Evolutionary conservation across 2,888 invertebrate species (phyloP).

Genomic region (Tenthredo livida): DNA sequence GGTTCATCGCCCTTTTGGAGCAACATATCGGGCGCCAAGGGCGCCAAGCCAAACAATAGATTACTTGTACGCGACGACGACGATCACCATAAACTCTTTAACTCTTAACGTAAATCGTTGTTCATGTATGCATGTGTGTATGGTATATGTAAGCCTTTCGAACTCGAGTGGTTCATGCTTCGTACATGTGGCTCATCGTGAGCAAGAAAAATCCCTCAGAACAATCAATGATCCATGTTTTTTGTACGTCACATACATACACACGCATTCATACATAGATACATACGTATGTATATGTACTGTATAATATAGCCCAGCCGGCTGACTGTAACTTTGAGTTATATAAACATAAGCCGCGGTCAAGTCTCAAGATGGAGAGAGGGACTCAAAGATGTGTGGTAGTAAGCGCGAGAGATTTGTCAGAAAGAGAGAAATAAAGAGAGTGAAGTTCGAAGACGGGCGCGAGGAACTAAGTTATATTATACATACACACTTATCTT

Average conservation of each 20-base stretch:
- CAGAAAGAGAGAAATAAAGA: slow-evolving; percentile 9
- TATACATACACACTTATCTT: background rate
- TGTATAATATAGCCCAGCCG: background rate
- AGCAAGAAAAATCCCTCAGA: slow-evolving; percentile 33
- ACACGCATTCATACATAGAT: background rate
- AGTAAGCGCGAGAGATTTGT: slow-evolving; percentile 18
- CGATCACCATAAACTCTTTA: slow-evolving; percentile 26
- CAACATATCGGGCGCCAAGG: slow-evolving; percentile 47
- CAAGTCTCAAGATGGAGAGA: slow-evolving; percentile 30
- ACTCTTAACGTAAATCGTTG: slow-evolving; percentile 22
- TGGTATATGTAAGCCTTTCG: background rate
- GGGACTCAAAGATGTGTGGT: background rate
- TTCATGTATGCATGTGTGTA: background rate
- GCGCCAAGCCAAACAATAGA: slow-evolving; percentile 50
- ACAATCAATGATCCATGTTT: slow-evolving; percentile 25
- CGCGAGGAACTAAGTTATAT: background rate
- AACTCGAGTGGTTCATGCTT: slow-evolving; percentile 35
- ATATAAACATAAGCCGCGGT: slow-evolving; percentile 37
- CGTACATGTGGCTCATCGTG: background rate
- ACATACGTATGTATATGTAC: background rate
- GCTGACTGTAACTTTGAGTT: slow-evolving; percentile 3
- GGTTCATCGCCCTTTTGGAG: slow-evolving; percentile 43
- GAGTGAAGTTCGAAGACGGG: slow-evolving; percentile 9
- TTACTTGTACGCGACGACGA: slow-evolving; percentile 42
- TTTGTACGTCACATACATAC: background rate